Evolutionary conservation across 2,113 vertebrate genomes (phyloP).

Genomic region (Campylomormyrus tamandua): DNA sequence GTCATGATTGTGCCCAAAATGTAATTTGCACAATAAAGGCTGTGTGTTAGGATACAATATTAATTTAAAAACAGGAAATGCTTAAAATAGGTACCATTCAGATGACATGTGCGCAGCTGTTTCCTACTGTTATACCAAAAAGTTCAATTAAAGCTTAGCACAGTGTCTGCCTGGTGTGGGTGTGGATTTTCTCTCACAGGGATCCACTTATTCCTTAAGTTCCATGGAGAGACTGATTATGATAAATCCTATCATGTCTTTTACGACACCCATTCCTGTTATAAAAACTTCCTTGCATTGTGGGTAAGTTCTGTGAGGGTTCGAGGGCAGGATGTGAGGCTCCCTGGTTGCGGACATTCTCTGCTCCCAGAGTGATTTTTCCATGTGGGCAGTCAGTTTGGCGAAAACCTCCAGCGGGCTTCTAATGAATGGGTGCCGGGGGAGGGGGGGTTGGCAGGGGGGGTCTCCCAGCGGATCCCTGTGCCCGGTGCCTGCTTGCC

Average conservation of each 20-base stretch:
- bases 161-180: background rate
- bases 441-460: background rate
- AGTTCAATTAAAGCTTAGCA: background rate
- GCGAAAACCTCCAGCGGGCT: background rate
- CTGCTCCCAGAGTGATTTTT: background rate
- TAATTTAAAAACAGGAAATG: background rate
- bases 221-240: background rate
- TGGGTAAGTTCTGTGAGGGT: background rate
- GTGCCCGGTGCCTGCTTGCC: background rate
- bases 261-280: background rate
- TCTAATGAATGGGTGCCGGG: background rate
- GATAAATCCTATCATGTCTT: background rate
- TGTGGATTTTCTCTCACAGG: background rate
- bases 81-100: background rate
- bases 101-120: background rate
- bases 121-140: background rate
- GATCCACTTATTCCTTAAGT: background rate
- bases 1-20: background rate
- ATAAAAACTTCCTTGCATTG: background rate
- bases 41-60: background rate
- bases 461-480: background rate
- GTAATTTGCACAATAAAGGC: background rate
- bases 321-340: background rate
- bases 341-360: background rate
- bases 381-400: background rate